Conservation (phyloP, 2,113 vertebrate species). For the Crotalus tigris region DNA sequence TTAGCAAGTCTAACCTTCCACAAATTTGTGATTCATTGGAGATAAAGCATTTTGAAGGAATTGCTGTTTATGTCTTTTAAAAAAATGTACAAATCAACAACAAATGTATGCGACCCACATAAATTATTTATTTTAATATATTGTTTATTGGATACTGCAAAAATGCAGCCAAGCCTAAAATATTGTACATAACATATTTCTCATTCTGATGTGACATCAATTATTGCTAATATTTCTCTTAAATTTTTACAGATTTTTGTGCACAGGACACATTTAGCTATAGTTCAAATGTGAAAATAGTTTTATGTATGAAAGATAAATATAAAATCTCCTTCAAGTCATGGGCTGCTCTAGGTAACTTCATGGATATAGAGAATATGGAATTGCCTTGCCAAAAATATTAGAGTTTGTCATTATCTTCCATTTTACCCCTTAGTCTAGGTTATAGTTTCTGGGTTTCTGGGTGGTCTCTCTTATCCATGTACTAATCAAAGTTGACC, state of each 20-base stretch:
- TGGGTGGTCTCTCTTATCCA: not conserved
- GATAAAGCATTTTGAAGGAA: not conserved
- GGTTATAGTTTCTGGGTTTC: not conserved
- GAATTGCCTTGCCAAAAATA: not conserved
- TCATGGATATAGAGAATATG: not conserved
- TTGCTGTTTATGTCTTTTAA: slow-evolving; percentile 1
- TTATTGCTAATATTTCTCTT: slow-evolving; percentile 45
- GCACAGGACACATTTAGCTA: not conserved
- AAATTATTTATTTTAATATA: slow-evolving; percentile 17
- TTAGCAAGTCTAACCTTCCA: not conserved
- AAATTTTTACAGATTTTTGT: slow-evolving; percentile 22
- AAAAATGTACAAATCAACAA: slow-evolving; percentile 18
- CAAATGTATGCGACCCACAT: not conserved
- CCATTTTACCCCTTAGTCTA: not conserved
- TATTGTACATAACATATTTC: slow-evolving; percentile 44
- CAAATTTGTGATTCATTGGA: not conserved
- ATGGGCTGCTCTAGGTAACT: not conserved
- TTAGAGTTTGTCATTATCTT: not conserved
- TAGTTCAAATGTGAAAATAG: not conserved
- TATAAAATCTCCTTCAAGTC: not conserved
- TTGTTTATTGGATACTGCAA: slow-evolving; percentile 17
- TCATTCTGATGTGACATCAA: slow-evolving; percentile 28
- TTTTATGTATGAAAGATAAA: not conserved
- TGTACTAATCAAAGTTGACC: not conserved
- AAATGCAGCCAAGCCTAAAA: slow-evolving; percentile 1